Evolutionary conservation across 2,888 invertebrate genomes (phyloP).

Genomic region (Diarsia dahlii): DNA sequence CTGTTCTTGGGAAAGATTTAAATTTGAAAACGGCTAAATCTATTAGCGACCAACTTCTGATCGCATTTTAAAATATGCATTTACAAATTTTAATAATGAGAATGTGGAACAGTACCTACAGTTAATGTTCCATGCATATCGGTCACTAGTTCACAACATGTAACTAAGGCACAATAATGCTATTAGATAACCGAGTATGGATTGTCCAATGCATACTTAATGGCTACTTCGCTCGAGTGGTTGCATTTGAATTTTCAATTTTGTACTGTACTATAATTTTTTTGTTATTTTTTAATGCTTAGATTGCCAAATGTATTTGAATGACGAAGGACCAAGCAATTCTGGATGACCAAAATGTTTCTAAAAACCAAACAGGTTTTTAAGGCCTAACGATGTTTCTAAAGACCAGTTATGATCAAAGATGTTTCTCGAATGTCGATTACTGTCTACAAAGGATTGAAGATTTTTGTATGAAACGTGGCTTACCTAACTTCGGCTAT

Average conservation of each 20-base stretch:
- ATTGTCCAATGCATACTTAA: slow-evolving; percentile 63
- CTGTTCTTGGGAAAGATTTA: too few species aligned
- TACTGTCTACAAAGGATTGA: too few species aligned
- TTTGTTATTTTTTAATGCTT: neutral
- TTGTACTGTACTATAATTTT: slow-evolving; percentile 21
- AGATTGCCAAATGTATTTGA: too few species aligned
- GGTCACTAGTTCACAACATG: neutral
- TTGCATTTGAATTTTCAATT: slow-evolving; percentile 52
- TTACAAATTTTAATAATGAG: neutral
- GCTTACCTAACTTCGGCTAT: neutral
- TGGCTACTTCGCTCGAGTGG: slow-evolving; percentile 35
- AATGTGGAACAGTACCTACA: slow-evolving; percentile 19
- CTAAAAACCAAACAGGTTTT: neutral
- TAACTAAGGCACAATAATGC: slow-evolving; percentile 40
- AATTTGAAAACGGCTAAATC: too few species aligned
- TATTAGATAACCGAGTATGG: slow-evolving; percentile 48
- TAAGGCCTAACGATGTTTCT: neutral
- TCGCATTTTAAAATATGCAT: too few species aligned
- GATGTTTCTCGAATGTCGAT: neutral
- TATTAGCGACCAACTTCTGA: too few species aligned
- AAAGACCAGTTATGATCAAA: neutral
- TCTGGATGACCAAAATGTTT: neutral
- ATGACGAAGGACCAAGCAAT: too few species aligned
- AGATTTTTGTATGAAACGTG: neutral
- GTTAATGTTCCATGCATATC: slow-evolving; percentile 7